These are phyloP conservation scores for Pogonocichla stellata DNA, from an alignment of 2,113 vertebrate species.

Conservation along the genomic window DNA sequence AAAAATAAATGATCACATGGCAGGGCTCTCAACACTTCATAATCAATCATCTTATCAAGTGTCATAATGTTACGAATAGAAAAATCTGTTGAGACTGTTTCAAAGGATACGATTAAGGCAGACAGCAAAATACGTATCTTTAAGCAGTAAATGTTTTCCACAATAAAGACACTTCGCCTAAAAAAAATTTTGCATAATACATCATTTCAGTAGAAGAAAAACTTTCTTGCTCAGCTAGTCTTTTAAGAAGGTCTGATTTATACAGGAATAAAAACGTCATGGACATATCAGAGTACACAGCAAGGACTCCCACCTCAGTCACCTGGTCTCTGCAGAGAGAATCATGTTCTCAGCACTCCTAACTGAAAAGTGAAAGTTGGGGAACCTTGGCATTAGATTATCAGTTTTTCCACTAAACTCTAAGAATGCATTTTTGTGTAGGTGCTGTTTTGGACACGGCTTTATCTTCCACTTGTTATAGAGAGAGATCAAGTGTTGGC, in stretches of 20 bases:
- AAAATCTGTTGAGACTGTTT: constrained; percentile 58
- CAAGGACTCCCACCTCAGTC: background rate
- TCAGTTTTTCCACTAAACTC: background rate
- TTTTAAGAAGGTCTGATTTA: background rate
- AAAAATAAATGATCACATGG: constrained; percentile 63
- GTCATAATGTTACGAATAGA: constrained; percentile 44
- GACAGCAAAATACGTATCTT: constrained; percentile 42
- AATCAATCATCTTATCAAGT: constrained; percentile 56
- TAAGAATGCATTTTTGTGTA: background rate
- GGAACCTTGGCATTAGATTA: background rate
- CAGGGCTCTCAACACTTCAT: constrained; percentile 48
- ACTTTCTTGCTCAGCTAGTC: background rate
- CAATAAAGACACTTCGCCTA: constrained; percentile 39
- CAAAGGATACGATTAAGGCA: constrained; percentile 51
- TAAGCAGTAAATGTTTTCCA: constrained; percentile 34
- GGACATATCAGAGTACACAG: background rate
- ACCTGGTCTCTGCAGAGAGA: background rate
- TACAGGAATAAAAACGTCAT: background rate
- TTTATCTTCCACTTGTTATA: background rate
- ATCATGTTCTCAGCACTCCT: background rate
- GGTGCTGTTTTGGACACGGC: background rate
- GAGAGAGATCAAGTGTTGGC: background rate
- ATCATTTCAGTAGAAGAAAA: background rate
- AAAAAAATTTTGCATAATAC: background rate
- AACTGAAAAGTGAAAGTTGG: background rate